Base-by-base conservation (phyloP, 2,113 vertebrate genomes). In the Nerophis ophidion region DNA sequence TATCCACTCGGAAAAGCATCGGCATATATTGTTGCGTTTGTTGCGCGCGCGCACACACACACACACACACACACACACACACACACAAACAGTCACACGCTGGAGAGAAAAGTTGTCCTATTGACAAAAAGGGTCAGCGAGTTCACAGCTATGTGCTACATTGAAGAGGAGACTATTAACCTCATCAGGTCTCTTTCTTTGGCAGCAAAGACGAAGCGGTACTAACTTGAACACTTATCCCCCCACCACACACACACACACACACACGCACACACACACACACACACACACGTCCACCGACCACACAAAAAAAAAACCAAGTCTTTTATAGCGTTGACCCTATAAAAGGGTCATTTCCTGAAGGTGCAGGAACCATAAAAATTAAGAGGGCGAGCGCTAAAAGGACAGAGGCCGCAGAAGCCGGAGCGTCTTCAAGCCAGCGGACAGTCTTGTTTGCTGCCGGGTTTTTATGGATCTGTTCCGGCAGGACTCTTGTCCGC, bases 281-380 rank as follows among this genome's bases (percentile, higher is more conserved):
- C 45, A 62, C 53, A 54, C 60, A 36, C 65, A 60, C 69, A 70
- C 70, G 79, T 70, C 63, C 62, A 81, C 75, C 79, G 86, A 83
- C 87, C 86, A 83, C 88, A 88, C 84, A 70, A 78, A 86, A 87
- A 78, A 86, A 87, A 84, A 88, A 86, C 89, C 88, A 90, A 86
- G 90, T 90, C 91, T 94, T 95, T 94, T 95, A 94, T 91, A 91
- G 92, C 92, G 90, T 89, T 93, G 90, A 87, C 90, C 92, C 92
- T 92, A 92, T 94, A 93, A 94, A 94, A 91, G 89, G 90, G 89
- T 86, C 84, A 90, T 91, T 91, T 91, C 88, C 92, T 93, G 90
- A 90, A 92, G 89, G 90, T 91, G 92, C 88, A 93, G 91, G 91
- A 92, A 92, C 89, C 93, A 94, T 95, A 94, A 95, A 95, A 87